These are phyloP conservation scores for Malurus alboscapulatus DNA, from an alignment of 2,113 vertebrate species.

Conservation along the genomic window DNA sequence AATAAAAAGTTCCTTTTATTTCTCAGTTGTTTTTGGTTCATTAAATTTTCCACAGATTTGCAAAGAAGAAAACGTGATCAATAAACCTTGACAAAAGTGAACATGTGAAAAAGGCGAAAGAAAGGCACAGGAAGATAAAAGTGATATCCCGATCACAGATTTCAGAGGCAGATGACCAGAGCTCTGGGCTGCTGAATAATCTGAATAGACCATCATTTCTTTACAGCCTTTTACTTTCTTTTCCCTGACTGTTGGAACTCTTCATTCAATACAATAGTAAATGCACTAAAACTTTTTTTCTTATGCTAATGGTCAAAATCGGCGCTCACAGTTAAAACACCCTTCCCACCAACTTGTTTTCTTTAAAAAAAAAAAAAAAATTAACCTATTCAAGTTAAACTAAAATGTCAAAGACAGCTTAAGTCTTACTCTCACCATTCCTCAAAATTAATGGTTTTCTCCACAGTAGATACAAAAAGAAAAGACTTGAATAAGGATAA, in stretches of 20 bases:
- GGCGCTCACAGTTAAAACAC: conserved; percentile 82
- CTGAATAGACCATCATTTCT: conserved; percentile 92
- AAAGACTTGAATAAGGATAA: conserved; percentile 57
- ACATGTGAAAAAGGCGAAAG: conserved; percentile 79
- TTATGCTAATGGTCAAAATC: conserved; percentile 92
- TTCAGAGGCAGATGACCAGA: conserved; percentile 82
- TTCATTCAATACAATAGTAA: conserved; percentile 92
- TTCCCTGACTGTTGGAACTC: conserved; percentile 89
- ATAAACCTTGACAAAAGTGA: conserved; percentile 84
- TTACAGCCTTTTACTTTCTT: conserved; percentile 84
- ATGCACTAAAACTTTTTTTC: conserved; percentile 97
- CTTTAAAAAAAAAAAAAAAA: conserved; percentile 34
- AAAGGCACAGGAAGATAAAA: conserved; percentile 89
- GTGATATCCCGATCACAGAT: conserved; percentile 87
- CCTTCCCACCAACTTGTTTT: conserved; percentile 78
- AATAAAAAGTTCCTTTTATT: conserved; percentile 79
- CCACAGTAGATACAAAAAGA: conserved; percentile 56
- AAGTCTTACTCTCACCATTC: conserved; percentile 57
- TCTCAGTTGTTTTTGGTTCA: conserved; percentile 85
- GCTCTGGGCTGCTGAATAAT: conserved; percentile 82
- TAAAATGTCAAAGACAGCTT: conserved; percentile 68
- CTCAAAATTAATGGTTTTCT: conserved; percentile 67
- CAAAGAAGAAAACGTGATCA: conserved; percentile 85
- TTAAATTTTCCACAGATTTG: conserved; percentile 89
- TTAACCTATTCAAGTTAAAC: conserved; percentile 73